Base-by-base conservation (phyloP, 1,140 invertebrate genomes). In the Drosophila mayri region DNA sequence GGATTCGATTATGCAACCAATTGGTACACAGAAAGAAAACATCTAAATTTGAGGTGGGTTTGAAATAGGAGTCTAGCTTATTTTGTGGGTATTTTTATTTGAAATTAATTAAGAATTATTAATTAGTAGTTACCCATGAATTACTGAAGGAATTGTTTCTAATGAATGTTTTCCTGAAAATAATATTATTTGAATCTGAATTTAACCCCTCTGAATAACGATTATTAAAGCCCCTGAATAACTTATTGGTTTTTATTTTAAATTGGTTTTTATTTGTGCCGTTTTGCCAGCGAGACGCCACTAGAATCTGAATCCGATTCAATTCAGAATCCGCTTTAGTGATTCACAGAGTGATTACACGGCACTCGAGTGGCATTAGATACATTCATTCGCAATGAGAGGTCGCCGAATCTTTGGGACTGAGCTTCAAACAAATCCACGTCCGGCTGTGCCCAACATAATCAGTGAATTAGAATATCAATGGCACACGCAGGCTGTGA, bases 291-390 rank as follows among this genome's bases (percentile, higher is more conserved):
- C 38, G 32, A 75, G 71, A 73, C 79, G 76, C 76, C 83, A 76
- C 59, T 54, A 73, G 79, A 77, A 54, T 68, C 38, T 30, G 66
- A 68, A 66, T 68, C 63, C 47, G 20, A 67, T 50, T 4, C 44
- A 43, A 67, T 50, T 22, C 35, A 41, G 54, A 76, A 88, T 88
- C 85, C 80, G 85, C 85, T 88, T 88, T 90, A 30, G 59, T 63
- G 80, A 84, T 88, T 88, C 84, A 64, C 79, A 71, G 59, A 64
- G 49, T 65, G 85, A 84, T 88, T 88, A 90, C 76, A 88, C 57
- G 55, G 47, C 55, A 55, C 57, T 52, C 59, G 62, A 67, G 20
- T 35, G 54, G 79, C 64, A 70, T 81, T 77, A 81, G 76, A 63
- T 73, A 66, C 62, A 71, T 57, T 63, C 58, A 71, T 46, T 63